Conservation (phyloP, 2,113 vertebrate genomes). For the Brachionichthys hirsutus region DNA sequence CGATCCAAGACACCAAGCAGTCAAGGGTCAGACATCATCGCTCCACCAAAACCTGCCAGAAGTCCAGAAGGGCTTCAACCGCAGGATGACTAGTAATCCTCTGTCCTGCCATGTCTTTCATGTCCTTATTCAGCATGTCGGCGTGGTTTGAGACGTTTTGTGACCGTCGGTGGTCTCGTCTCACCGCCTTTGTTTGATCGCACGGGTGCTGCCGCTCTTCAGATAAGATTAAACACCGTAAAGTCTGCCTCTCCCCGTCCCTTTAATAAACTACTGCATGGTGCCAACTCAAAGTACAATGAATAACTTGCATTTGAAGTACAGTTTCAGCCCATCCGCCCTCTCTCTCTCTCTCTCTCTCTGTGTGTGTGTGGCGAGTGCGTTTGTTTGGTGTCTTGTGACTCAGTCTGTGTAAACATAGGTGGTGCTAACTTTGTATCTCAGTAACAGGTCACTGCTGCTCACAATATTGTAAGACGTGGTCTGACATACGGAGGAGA, state of each 20-base stretch:
- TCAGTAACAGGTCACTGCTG: constrained; percentile 6
- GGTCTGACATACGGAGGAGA: constrained; percentile 3
- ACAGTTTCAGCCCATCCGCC: constrained; percentile 1
- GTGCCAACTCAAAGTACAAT: not conserved
- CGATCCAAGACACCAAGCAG: constrained; percentile 77
- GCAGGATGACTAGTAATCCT: constrained; percentile 49
- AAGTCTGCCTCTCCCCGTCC: no score
- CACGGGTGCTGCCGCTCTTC: no score
- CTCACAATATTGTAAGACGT: constrained; percentile 19
- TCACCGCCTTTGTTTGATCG: not conserved
- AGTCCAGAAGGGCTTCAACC: constrained; percentile 53
- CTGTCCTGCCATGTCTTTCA: not conserved
- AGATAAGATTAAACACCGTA: no score
- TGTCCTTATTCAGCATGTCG: not conserved
- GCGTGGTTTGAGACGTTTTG: not conserved
- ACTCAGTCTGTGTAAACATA: constrained; percentile 75
- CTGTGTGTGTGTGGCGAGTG: constrained; percentile 20
- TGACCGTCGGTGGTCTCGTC: no score
- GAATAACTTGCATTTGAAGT: constrained; percentile 1
- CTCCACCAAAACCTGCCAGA: constrained; percentile 76
- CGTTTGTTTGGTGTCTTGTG: constrained; percentile 54
- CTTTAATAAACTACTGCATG: no score
- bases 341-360: not conserved
- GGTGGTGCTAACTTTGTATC: constrained; percentile 51
- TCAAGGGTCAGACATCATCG: constrained; percentile 71